These are phyloP conservation scores for Fulmarus glacialis DNA, from an alignment of 2,113 vertebrate genomes.

Conservation along the genomic window DNA sequence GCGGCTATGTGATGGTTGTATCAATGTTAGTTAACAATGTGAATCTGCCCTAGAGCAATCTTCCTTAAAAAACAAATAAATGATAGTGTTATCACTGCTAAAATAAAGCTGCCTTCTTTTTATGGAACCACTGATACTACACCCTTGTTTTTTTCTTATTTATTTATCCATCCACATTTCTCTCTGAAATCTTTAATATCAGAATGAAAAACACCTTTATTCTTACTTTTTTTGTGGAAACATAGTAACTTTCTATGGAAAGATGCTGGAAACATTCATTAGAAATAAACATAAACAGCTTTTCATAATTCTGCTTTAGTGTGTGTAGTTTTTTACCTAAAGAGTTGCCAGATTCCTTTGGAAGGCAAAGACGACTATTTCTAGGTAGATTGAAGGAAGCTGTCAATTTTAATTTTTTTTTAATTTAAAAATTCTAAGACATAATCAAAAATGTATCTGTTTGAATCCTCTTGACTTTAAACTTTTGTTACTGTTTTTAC, in stretches of 20 bases:
- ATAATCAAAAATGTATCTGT: fast-evolving
- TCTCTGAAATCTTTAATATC: neutral
- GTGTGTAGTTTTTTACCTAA: neutral
- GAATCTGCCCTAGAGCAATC: fast-evolving
- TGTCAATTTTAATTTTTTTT: neutral
- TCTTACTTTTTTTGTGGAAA: fast-evolving
- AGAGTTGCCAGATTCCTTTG: neutral
- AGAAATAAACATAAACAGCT: neutral
- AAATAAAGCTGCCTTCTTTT: neutral
- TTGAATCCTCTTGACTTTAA: neutral
- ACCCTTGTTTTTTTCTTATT: neutral
- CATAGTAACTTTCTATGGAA: neutral
- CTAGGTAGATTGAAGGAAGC: neutral
- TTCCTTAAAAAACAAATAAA: neutral
- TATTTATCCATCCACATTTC: neutral
- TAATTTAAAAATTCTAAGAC: neutral
- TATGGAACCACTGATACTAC: neutral
- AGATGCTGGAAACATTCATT: neutral
- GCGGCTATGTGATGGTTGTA: fast-evolving
- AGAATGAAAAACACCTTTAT: neutral
- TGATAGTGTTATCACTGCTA: fast-evolving
- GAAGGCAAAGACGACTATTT: neutral
- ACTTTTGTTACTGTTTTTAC: neutral
- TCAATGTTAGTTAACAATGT: fast-evolving
- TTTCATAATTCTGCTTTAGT: neutral